Evolutionary conservation across 2,888 invertebrate genomes (phyloP), one percentile per base, ranked within the genome.

Genomic region (Synanthedon formicaeformis): DNA sequence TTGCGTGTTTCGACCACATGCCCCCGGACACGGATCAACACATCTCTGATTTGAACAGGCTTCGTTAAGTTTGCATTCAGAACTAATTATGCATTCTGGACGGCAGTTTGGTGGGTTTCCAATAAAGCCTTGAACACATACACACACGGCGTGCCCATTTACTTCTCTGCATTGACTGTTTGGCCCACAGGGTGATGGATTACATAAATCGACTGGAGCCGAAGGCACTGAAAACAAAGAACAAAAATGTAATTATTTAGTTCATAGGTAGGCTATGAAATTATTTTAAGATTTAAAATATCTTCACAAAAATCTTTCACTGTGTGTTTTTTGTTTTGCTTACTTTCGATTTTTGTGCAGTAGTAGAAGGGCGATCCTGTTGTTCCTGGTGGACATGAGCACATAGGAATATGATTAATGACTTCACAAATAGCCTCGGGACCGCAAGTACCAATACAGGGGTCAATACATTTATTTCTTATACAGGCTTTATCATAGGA

Each of bases 41-140:
- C 95, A 95, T 78, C 93, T 93, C 64, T 92, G 92, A 62, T 91
- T 91, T 10, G 93, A 89, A 71, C 96, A 96, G 51, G 94, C 93
- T 62, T 84, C 89, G 64, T 91, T 87, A 52, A 90, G 73, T 5
- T 89, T 76, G 69, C 94, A 94, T 58, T 94, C 94, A 1, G 91
- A 90, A 73, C 93, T 94, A 23, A 92, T 87, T 49, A 92, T 88
- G 73, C 95, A 95, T 78, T 95, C 94, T 0, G 94, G 94, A 50
- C 93, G 89, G 66, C 94, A 94, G 58, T 90, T 89, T 40, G 93
- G 93, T 51, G 93, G 93, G 57, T 88, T 90, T 27, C 94, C 94
- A 23, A 91, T 79, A 63, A 88, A 93, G 23, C 91, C 91, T 51
- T 89, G 85, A 3, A 92, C 84, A 65, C 95, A 95, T 50, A 91